Evolutionary conservation across 1,140 invertebrate species (phyloP), one percentile per base, ranked within the genome.

Genomic region (Ooceraea biroi): DNA sequence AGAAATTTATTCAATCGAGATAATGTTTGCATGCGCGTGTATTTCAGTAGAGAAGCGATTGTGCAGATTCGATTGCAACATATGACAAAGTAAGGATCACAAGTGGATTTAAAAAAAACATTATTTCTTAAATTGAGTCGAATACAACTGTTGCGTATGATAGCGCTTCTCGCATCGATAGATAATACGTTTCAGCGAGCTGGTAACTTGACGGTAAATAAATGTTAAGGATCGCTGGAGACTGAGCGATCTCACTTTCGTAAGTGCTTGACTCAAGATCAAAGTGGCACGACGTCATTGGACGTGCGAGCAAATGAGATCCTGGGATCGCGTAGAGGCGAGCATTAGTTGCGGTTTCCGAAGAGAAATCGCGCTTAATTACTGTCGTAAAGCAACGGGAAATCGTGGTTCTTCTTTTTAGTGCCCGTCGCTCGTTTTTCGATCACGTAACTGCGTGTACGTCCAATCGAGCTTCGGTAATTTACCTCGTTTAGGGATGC

Each of bases 331-430:
- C 57, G 55, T n/a, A 50, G 22, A 71, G 19, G 74, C 82, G 58
- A 68, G 86, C 87, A 90, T 90, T 86, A 86, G 90, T 90, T 89
- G 90, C 89, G 89, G 89, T 91, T 86, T 77, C 80, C 61, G 65
- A 74, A 66, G 85, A 77, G 82, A 65, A 73, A 61, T 80, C 84
- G 52, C 65, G 57, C 85, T 89, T 90, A 90, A 90, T 91, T 90
- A 82, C 84, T 50, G 22, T 63, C 58, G 83, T 88, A 86, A 83
- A 89, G 77, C 74, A 82, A 27, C 80, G 69, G 61, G 48, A 58
- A 85, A 84, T 60, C 83, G 84, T 80, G 22, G 46, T 69, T 48
- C n/a, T 87, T 83, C 76, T 65, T 85, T 89, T 74, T 73, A 41
- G 60, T 30, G 71, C 50, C 76, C 77, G 36, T 69, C 65, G 61